Percentiles rank a stretch among this genome's conserved stretches.
phyloP scores from a whole-genome alignment of 2,113 vertebrate species.

The Passer domesticus region DNA sequence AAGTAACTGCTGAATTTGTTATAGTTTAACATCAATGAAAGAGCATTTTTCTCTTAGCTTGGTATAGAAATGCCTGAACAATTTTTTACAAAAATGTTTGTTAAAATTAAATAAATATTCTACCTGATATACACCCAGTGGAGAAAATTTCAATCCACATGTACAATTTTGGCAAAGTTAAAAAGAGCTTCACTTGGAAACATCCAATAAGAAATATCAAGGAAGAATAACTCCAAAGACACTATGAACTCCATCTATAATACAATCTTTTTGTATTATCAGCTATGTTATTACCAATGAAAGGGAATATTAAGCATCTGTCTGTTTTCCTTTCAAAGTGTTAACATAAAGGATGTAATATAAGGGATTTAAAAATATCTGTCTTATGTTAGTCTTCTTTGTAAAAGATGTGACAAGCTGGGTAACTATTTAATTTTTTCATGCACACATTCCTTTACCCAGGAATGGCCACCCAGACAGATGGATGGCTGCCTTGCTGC shows the following conservation, averaged over 20 bases:
- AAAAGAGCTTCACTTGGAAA: neutral
- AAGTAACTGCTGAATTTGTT: neutral
- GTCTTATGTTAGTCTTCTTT: neutral
- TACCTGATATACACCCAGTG: neutral
- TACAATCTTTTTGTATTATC: neutral
- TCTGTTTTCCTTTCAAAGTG: neutral
- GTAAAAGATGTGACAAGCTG: neutral
- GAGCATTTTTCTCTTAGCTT: neutral
- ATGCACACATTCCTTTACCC: neutral
- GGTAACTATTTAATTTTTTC: neutral
- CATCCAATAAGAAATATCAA: neutral
- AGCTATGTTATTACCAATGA: neutral
- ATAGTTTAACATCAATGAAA: neutral
- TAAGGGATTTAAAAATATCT: neutral
- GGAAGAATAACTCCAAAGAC: neutral
- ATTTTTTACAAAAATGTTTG: neutral
- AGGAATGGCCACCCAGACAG: neutral
- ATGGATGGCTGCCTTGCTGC: neutral
- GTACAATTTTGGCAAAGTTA: neutral
- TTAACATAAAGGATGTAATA: neutral
- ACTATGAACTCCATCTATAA: neutral
- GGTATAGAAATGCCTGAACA: neutral
- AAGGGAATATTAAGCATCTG: neutral
- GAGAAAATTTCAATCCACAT: neutral
- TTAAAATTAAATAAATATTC: neutral